Percentiles rank a stretch among this genome's conserved stretches.
phyloP scores from a whole-genome alignment of 2,113 vertebrate genomes.

The Diadophis punctatus region DNA sequence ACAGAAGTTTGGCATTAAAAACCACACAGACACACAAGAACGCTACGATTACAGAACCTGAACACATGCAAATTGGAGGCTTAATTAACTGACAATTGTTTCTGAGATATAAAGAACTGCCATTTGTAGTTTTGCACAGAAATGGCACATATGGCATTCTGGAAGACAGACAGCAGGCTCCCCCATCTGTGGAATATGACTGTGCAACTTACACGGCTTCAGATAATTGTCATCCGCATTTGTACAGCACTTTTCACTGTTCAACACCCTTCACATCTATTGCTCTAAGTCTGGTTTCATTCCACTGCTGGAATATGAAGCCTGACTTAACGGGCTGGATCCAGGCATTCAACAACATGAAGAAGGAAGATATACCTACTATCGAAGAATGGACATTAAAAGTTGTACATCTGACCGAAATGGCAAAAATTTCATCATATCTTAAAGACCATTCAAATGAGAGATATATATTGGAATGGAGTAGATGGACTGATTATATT shows the following conservation, averaged over 20 bases:
- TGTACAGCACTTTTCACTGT: neutral
- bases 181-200: constrained; percentile 27
- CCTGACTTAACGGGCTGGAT: too few species aligned
- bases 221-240: neutral
- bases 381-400: too few species aligned
- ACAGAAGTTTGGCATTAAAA: constrained; percentile 14
- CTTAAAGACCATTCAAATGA: too few species aligned
- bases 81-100: constrained; percentile 31
- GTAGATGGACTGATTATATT: too few species aligned
- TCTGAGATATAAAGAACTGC: constrained; percentile 15
- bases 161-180: constrained; percentile 5
- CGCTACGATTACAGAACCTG: neutral
- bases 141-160: constrained; percentile 26
- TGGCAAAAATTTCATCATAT: too few species aligned
- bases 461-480: too few species aligned
- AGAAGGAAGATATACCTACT: too few species aligned
- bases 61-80: constrained; percentile 17
- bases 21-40: neutral
- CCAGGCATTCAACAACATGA: neutral
- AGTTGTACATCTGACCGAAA: too few species aligned
- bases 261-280: neutral
- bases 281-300: neutral
- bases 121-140: constrained; percentile 28
- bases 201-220: constrained; percentile 6
- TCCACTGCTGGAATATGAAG: neutral